Conservation (phyloP, 2,888 invertebrate genomes). For the Steromphala cineraria region DNA sequence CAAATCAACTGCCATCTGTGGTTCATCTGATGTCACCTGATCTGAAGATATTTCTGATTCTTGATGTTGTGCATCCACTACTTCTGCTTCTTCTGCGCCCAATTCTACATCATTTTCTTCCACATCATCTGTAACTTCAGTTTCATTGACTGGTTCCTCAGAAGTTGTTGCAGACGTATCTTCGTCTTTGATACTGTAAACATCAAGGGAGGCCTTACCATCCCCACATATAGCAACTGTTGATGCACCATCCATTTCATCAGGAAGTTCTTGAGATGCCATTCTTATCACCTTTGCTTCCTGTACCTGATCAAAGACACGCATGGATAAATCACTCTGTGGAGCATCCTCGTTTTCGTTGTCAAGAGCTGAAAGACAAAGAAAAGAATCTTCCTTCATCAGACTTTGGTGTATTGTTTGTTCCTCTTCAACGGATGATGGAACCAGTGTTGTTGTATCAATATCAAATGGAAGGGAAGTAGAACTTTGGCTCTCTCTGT, state of each 20-base stretch:
- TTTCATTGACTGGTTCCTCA: background rate
- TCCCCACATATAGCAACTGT: background rate
- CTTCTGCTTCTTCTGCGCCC: background rate
- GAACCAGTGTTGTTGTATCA: background rate
- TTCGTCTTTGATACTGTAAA: background rate
- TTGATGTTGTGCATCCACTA: background rate
- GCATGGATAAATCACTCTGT: background rate
- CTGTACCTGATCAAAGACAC: background rate
- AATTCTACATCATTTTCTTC: background rate
- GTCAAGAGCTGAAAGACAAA: background rate
- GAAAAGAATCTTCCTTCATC: background rate
- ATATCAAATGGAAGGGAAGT: slow-evolving; percentile 1
- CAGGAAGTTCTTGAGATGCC: background rate
- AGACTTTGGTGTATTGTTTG: background rate
- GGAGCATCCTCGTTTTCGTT: background rate
- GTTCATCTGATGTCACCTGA: background rate
- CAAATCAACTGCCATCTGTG: background rate
- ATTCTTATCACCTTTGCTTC: background rate
- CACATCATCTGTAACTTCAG: background rate
- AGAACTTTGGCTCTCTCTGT: background rate
- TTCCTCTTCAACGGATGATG: background rate
- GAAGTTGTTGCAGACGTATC: background rate
- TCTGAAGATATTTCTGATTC: background rate
- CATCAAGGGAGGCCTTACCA: background rate
- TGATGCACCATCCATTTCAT: background rate